These are phyloP conservation scores for Calephelis perditalis DNA, from an alignment of 2,888 invertebrate genomes.

Conservation along the genomic window DNA sequence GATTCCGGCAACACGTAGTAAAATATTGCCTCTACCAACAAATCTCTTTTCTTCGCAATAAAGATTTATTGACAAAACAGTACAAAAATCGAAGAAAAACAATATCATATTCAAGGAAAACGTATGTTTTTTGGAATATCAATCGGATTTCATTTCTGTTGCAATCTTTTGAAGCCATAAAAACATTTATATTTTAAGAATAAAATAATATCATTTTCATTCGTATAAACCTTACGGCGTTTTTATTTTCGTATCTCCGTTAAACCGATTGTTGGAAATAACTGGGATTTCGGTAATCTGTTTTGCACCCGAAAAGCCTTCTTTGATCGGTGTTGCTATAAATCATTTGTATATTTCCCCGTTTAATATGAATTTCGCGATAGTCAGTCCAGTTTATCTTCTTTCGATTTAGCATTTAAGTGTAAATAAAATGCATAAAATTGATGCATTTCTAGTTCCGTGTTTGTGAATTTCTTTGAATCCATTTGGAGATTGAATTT, in stretches of 20 bases:
- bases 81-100: too few species aligned
- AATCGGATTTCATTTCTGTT: not conserved
- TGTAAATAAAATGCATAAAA: not conserved
- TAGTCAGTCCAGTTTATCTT: constrained; percentile 55
- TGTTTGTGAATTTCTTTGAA: not conserved
- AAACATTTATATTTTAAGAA: constrained; percentile 1
- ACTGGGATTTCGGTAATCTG: constrained; percentile 67
- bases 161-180: not conserved
- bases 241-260: constrained; percentile 22
- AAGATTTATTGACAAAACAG: too few species aligned
- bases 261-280: constrained; percentile 56
- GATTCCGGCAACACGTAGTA: too few species aligned
- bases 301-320: constrained; percentile 57
- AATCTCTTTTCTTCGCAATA: too few species aligned
- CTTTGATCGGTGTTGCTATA: constrained; percentile 59
- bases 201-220: constrained; percentile 10
- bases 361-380: constrained; percentile 62
- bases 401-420: constrained; percentile 52
- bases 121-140: not conserved
- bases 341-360: constrained; percentile 68
- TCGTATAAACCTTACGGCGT: not conserved
- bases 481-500: not conserved
- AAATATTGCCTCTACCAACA: too few species aligned
- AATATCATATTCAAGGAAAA: not conserved
- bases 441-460: not conserved